Evolutionary conservation across 2,797 vertebrate genomes (phyloP).

Genomic region (Uromys caudimaculatus): DNA sequence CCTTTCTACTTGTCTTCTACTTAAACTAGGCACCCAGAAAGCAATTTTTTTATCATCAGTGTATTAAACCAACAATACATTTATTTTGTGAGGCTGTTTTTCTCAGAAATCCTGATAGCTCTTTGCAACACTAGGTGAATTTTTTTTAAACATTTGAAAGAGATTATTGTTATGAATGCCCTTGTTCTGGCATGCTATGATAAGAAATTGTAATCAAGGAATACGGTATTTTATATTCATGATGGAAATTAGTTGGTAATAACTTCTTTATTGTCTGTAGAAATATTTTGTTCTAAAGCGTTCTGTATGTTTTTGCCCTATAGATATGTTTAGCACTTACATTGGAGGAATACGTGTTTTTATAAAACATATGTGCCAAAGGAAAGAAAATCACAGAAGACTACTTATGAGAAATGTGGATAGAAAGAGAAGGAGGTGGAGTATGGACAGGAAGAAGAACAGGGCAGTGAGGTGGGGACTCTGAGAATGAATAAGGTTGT

Average conservation of each 20-base stretch:
- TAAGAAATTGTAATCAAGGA: not conserved
- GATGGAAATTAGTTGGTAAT: not conserved
- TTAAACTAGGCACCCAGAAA: not conserved
- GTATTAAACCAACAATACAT: not conserved
- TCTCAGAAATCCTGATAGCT: not conserved
- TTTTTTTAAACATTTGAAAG: not conserved
- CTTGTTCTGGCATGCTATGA: not conserved
- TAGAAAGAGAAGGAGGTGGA: not conserved
- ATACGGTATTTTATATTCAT: not conserved
- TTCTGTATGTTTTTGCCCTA: not conserved
- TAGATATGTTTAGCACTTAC: not conserved
- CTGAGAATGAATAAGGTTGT: not conserved
- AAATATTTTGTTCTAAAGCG: not conserved
- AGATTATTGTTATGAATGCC: not conserved
- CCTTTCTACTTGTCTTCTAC: not conserved
- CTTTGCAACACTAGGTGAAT: too few relatives aligned
- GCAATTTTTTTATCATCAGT: not conserved
- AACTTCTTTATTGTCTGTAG: not conserved
- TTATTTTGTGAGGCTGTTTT: not conserved
- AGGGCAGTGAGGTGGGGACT: not conserved
- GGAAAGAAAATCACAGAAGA: not conserved
- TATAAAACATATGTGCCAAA: not conserved
- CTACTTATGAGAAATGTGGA: not conserved
- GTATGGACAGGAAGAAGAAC: slow-evolving; percentile 82
- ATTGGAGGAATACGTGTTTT: not conserved